A percentile compares a stretch with the other conserved stretches of the same genome.
Evolutionary conservation across 2,113 vertebrate species (phyloP).

Genomic region (Xiphophorus couchianus): DNA sequence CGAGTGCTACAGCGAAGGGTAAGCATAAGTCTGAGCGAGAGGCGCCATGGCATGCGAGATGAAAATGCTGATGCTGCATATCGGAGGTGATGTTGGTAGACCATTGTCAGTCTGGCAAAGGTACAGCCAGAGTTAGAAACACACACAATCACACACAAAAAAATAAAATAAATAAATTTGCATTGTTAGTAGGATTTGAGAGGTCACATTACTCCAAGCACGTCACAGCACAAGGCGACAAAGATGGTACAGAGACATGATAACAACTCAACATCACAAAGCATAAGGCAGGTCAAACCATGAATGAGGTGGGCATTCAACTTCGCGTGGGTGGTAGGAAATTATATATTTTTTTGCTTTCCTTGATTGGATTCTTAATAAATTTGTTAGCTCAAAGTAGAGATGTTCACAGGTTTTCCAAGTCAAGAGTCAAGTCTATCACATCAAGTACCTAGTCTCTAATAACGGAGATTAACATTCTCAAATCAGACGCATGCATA

Average conservation of each 20-base stretch:
- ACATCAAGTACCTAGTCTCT: not conserved
- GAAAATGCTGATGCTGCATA: slow-evolving; percentile 73
- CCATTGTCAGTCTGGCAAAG: slow-evolving; percentile 71
- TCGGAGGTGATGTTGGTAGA: slow-evolving; percentile 20
- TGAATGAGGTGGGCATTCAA: slow-evolving; percentile 40
- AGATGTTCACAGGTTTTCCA: not conserved
- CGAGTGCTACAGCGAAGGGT: slow-evolving; percentile 55
- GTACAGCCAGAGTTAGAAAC: slow-evolving; percentile 68
- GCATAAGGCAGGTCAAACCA: slow-evolving; percentile 51
- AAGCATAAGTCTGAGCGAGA: slow-evolving; percentile 74
- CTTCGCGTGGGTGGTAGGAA: slow-evolving; percentile 5
- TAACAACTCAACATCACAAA: slow-evolving; percentile 53
- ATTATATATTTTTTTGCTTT: not conserved
- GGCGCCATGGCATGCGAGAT: slow-evolving; percentile 87
- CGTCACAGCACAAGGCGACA: slow-evolving; percentile 67
- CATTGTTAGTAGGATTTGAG: slow-evolving; percentile 68
- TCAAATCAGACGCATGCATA: not conserved
- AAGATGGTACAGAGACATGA: slow-evolving; percentile 60
- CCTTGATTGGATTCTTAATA: not conserved
- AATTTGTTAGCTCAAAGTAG: not conserved
- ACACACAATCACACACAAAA: slow-evolving; percentile 62
- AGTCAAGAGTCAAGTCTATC: not conserved
- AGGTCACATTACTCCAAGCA: slow-evolving; percentile 80
- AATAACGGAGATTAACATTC: not conserved
- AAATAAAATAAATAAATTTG: slow-evolving; percentile 41